Base-by-base conservation (phyloP, 2,797 vertebrate genomes). In the Bufotes viridis region DNA sequence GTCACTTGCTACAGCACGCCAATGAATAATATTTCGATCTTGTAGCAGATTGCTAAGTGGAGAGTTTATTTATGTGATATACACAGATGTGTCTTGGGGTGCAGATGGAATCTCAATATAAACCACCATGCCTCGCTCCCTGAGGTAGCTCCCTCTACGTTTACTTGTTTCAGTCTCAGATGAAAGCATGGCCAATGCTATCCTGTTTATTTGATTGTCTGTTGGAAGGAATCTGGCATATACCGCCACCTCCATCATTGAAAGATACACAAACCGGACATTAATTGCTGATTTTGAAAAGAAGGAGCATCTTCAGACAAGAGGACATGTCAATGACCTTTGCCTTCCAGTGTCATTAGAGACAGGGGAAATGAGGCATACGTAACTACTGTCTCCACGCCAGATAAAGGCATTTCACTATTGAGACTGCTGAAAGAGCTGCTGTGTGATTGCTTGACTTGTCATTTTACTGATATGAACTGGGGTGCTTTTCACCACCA, bases 341-440 rank as follows among this genome's bases (percentile, higher is more conserved):
- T 81, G 49, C 58, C 79, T 55, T 80, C 22, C 18, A 81, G 69
- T 70, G 79, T 60, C 79, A 87, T 87, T 51, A 81, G 26, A 51
- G 6, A 60, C 26, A 14, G 42, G 75, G 86, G 79, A 82, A 87
- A 76, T 82, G 69, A 75, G 85, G 51, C 85, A 34, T 70, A 60
- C 14, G 42, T 20, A 72, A 26, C 79, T 61, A 42, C 69, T 63
- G 79, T 60, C 86, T 74, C 69, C 79, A 42, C 22, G 20, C 53
- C 29, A 87, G 61, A 87, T 49, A 87, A 60, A 79, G 67, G 53
- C 55, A 87, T 61, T 74, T 76, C 74, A 12, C 20, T 20, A 81
- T 26, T n/a, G 69, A 70, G 53, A 87, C 26, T 61, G 74, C 9
- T 61, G 0, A 29, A 42, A 55, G 53, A 79, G 0, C 18, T 67